Conservation (phyloP, 1,140 invertebrate species). For the Acromyrmex charruanus region DNA sequence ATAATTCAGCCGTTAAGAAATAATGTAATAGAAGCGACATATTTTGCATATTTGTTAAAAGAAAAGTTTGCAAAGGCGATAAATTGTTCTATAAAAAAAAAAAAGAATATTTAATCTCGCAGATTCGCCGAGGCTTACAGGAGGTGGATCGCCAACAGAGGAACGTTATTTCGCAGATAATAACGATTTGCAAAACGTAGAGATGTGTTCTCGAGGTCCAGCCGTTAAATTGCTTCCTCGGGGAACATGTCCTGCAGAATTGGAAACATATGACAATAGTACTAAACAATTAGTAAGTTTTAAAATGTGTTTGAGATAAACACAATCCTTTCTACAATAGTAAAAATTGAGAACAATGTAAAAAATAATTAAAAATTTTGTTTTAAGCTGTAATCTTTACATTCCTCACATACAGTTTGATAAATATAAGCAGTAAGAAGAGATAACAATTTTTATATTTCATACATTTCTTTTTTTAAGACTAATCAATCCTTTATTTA, state of each 20-base stretch:
- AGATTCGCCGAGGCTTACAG: slow-evolving; percentile 75
- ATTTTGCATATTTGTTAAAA: background rate
- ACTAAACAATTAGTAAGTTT: slow-evolving; percentile 78
- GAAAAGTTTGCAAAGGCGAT: background rate
- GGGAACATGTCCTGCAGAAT: slow-evolving; percentile 76
- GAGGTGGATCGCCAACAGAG: slow-evolving; percentile 71
- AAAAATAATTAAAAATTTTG: background rate
- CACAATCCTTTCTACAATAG: background rate
- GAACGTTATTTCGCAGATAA: slow-evolving; percentile 28
- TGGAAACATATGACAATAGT: slow-evolving; percentile 75
- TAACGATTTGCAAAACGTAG: slow-evolving; percentile 33
- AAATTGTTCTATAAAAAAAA: slow-evolving; percentile 10
- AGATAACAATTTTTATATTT: slow-evolving; percentile 1
- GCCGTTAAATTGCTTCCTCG: slow-evolving; percentile 46
- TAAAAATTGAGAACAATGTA: background rate
- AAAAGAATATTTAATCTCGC: background rate
- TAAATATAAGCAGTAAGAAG: background rate
- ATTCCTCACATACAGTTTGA: background rate
- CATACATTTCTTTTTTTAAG: background rate
- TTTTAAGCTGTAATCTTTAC: background rate
- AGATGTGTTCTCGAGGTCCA: slow-evolving; percentile 68
- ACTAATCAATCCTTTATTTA: background rate
- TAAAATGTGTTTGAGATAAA: background rate
- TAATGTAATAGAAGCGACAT: background rate
- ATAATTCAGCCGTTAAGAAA: background rate